phyloP scores from a whole-genome alignment of 2,797 vertebrate genomes.

The Hemibagrus guttatus region DNA sequence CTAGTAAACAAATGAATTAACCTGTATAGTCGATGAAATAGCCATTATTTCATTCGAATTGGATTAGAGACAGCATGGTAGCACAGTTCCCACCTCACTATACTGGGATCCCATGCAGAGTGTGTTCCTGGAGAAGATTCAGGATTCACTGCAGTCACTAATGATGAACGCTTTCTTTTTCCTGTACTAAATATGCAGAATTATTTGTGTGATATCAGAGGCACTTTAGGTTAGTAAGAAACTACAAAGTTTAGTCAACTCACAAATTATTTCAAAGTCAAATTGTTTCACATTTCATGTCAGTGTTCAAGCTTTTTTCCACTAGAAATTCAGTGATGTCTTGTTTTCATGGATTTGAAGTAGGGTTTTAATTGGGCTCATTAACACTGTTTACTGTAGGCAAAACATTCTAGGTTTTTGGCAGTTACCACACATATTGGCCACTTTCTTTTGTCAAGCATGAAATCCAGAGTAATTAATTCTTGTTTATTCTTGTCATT shows the following conservation, averaged over 20 bases:
- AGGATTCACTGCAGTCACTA: not conserved
- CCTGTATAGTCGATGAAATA: not conserved
- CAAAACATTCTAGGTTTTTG: not conserved
- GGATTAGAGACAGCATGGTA: not conserved
- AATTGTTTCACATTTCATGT: not conserved
- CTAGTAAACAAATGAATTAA: constrained; percentile 66
- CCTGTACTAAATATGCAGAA: not conserved
- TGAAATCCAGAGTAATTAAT: not conserved
- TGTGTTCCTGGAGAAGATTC: not conserved
- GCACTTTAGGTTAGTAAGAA: not conserved
- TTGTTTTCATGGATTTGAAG: not conserved
- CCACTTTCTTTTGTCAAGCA: not conserved
- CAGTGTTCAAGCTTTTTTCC: not conserved
- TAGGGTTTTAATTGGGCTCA: not conserved
- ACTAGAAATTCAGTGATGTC: not conserved
- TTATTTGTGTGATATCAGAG: not conserved
- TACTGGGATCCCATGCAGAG: not conserved
- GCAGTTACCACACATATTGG: not conserved
- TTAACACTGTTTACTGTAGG: not conserved
- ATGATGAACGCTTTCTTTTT: not conserved
- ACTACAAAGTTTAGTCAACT: not conserved
- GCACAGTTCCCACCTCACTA: not conserved
- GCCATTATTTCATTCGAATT: not conserved
- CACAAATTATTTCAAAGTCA: not conserved
- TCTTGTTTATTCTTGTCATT: not conserved